Evolutionary conservation across 2,113 vertebrate species (phyloP).

Genomic region (Cynocephalus volans): DNA sequence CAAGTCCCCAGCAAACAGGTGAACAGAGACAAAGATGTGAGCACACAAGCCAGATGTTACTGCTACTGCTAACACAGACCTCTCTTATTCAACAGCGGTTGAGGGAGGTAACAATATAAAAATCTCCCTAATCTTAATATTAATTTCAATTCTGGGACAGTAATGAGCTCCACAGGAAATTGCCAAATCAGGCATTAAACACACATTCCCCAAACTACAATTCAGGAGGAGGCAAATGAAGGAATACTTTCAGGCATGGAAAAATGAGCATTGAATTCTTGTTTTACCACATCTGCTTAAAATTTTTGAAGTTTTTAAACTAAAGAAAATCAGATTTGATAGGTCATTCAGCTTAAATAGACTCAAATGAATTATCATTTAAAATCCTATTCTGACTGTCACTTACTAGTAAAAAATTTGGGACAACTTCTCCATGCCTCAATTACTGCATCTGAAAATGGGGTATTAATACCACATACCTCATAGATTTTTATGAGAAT

Average conservation of each 20-base stretch:
- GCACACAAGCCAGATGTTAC: neutral
- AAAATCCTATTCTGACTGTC: neutral
- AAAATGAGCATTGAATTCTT: neutral
- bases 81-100: neutral
- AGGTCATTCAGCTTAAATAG: neutral
- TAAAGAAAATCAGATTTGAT: neutral
- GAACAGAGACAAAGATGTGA: neutral
- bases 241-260: neutral
- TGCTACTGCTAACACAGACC: neutral
- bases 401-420: neutral
- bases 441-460: neutral
- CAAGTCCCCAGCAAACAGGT: neutral
- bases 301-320: neutral
- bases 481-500: neutral
- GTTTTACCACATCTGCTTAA: neutral
- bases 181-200: neutral
- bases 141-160: neutral
- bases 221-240: constrained; percentile 10
- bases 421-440: neutral
- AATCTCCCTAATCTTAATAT: neutral
- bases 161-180: neutral
- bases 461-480: neutral
- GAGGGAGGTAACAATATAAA: neutral
- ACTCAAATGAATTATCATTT: constrained; percentile 4
- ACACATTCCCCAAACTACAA: neutral